These are phyloP conservation scores for Craseonycteris thonglongyai DNA, from an alignment of 2,113 vertebrate species.

Conservation along the genomic window DNA sequence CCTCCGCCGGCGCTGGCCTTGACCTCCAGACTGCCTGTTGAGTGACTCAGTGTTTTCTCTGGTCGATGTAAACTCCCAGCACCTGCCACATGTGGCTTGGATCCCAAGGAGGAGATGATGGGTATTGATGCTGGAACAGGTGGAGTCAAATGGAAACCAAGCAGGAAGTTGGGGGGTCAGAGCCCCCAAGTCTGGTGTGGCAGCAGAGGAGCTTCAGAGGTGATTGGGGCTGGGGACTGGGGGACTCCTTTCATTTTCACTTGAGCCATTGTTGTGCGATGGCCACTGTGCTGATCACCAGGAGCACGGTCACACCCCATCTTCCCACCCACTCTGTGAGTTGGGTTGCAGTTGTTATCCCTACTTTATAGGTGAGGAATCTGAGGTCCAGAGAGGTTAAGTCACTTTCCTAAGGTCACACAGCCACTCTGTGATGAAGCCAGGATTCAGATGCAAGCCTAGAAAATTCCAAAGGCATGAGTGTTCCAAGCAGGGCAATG, in stretches of 20 bases:
- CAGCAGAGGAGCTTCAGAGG: fast-evolving
- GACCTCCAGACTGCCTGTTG: background rate
- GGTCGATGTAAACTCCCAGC: background rate
- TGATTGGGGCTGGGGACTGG: fast-evolving
- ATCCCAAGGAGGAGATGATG: fast-evolving
- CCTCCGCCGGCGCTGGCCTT: background rate
- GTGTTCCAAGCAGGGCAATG: background rate
- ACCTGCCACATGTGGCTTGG: fast-evolving
- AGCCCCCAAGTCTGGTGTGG: background rate
- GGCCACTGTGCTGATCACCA: fast-evolving
- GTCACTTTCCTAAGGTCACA: background rate
- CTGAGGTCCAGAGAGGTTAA: background rate
- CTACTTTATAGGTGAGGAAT: background rate
- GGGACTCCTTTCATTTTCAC: fast-evolving
- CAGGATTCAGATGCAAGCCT: background rate
- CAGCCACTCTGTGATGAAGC: background rate
- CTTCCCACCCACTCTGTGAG: background rate
- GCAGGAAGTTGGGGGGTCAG: background rate
- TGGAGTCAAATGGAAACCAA: no score
- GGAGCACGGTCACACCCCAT: fast-evolving
- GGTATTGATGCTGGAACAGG: fast-evolving
- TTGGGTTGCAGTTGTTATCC: fast-evolving
- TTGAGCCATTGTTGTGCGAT: background rate
- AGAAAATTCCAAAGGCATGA: background rate
- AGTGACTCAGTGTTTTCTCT: fast-evolving